These are phyloP conservation scores for Aspidiotus destructor DNA, from an alignment of 2,888 invertebrate species.

Conservation along the genomic window DNA sequence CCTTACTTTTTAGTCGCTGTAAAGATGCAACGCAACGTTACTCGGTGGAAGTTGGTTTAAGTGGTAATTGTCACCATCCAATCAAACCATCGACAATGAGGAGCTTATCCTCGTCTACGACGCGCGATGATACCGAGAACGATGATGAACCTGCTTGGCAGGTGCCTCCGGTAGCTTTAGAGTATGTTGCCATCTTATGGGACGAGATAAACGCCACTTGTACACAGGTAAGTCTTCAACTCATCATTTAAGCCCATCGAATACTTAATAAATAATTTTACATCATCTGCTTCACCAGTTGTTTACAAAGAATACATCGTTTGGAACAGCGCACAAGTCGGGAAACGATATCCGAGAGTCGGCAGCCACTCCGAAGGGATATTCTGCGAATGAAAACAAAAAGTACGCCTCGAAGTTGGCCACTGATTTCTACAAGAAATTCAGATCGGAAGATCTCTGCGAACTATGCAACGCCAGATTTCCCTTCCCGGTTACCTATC, in stretches of 20 bases:
- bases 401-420: constrained; percentile 34
- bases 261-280: background rate
- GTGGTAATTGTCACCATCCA: constrained; percentile 43
- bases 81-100: constrained; percentile 30
- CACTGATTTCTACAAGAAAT: constrained; percentile 32
- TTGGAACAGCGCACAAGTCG: constrained; percentile 20
- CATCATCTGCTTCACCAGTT: background rate
- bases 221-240: constrained; percentile 48
- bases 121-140: background rate
- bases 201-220: constrained; percentile 66
- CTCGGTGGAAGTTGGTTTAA: constrained; percentile 71
- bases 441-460: constrained; percentile 51
- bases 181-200: constrained; percentile 82
- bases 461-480: constrained; percentile 76
- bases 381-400: constrained; percentile 7
- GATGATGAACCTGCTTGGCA: constrained; percentile 50
- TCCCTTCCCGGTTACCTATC: constrained; percentile 74
- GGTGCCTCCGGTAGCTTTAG: constrained; percentile 75
- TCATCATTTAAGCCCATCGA: constrained; percentile 6
- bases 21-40: constrained; percentile 66
- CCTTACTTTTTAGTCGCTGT: constrained; percentile 41
- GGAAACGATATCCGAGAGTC: background rate
- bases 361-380: background rate
- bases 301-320: constrained; percentile 20
- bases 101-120: constrained; percentile 11